Evolutionary conservation across 1,140 invertebrate species (phyloP).

Genomic region (Drosophila seguyi): DNA sequence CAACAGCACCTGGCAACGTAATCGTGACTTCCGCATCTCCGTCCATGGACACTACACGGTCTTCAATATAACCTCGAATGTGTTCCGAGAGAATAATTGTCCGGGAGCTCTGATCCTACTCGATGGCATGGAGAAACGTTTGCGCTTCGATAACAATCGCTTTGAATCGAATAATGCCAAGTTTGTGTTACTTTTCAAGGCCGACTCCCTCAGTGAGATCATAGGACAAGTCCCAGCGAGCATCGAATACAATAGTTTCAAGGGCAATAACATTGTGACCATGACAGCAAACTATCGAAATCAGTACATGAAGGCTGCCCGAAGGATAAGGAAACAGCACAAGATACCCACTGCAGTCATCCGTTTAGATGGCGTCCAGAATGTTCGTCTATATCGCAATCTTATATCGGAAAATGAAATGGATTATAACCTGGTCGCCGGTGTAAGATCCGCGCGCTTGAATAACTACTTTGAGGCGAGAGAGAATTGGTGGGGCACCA

Average conservation of each 20-base stretch:
- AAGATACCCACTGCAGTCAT: conserved; percentile 92
- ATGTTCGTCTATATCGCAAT: conserved; percentile 96
- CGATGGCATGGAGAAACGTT: conserved; percentile 98
- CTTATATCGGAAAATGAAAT: conserved; percentile 94
- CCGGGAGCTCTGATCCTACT: conserved; percentile 93
- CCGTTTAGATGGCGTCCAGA: conserved; percentile 97
- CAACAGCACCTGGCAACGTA: conserved; percentile 94
- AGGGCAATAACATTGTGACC: conserved; percentile 88
- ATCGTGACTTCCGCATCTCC: conserved; percentile 93
- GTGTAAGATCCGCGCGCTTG: conserved; percentile 94
- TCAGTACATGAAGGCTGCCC: conserved; percentile 55
- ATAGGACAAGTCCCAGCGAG: conserved; percentile 92
- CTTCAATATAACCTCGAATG: conserved; percentile 93
- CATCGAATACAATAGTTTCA: conserved; percentile 93
- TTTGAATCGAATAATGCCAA: conserved; percentile 93
- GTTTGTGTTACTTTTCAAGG: conserved; percentile 95
- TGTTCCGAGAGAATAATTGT: conserved; percentile 94
- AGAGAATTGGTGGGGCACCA: conserved; percentile 98
- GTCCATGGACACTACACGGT: conserved; percentile 96
- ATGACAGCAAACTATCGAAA: conserved; percentile 55
- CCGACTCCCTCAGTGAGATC: conserved; percentile 97
- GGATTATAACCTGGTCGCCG: conserved; percentile 97
- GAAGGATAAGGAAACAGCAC: conserved; percentile 64
- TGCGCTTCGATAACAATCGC: conserved; percentile 91
- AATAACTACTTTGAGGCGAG: conserved; percentile 94